phyloP scores from a whole-genome alignment of 2,888 invertebrate genomes.

The Cosmia pyralina region DNA sequence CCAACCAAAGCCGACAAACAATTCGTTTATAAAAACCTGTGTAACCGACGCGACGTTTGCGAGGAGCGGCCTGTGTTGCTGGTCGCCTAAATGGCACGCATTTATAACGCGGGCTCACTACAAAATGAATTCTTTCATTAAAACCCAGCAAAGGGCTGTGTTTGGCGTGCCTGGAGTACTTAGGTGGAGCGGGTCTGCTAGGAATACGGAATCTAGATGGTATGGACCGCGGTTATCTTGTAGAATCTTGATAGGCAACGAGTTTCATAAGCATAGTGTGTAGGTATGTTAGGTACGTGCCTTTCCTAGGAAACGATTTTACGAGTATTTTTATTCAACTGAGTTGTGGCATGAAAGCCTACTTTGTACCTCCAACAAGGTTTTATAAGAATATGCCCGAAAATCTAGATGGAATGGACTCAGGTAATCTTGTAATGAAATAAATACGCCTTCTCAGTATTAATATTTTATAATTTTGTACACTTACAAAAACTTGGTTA shows the following conservation, averaged over 20 bases:
- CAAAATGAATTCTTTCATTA: constrained; percentile 42
- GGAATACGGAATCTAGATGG: constrained; percentile 7
- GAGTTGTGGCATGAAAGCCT: background rate
- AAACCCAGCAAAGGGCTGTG: constrained; percentile 4
- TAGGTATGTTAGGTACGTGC: background rate
- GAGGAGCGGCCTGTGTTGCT: background rate
- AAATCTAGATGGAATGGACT: constrained; percentile 1
- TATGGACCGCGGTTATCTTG: background rate
- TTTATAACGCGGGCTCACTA: constrained; percentile 32
- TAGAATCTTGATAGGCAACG: constrained; percentile 9
- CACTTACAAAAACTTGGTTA: too few relatives aligned
- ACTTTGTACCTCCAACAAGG: background rate
- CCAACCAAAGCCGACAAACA: constrained; percentile 10
- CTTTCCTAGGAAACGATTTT: background rate
- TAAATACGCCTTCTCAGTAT: too few relatives aligned
- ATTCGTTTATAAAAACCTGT: constrained; percentile 32
- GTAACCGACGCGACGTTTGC: constrained; percentile 1
- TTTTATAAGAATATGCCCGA: background rate
- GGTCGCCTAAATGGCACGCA: constrained; percentile 36
- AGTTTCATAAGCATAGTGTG: background rate
- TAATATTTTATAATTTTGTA: too few relatives aligned
- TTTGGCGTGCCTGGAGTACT: background rate
- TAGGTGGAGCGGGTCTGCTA: background rate
- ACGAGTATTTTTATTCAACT: background rate
- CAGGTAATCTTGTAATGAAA: too few relatives aligned